Conservation (phyloP, 2,113 vertebrate species). For the Drymodes brunneopygia region DNA sequence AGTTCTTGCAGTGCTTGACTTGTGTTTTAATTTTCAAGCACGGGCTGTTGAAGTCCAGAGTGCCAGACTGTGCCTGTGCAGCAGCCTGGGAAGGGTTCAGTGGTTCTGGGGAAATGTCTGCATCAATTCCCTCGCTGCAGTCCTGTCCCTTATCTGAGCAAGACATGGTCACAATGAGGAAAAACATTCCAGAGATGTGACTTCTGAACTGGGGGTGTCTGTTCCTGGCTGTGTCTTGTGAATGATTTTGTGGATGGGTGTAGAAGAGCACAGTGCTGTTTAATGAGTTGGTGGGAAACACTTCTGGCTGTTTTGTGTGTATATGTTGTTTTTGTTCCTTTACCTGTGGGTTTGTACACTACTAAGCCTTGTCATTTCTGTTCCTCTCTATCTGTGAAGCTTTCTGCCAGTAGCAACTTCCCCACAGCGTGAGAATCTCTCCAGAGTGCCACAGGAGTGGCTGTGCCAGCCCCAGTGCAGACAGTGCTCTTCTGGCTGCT, state of each 20-base stretch:
- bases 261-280: neutral
- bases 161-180: neutral
- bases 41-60: neutral
- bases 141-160: neutral
- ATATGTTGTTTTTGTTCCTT: neutral
- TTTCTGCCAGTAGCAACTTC: neutral
- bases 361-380: neutral
- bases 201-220: neutral
- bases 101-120: neutral
- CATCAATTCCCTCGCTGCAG: neutral
- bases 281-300: neutral
- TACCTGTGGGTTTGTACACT: neutral
- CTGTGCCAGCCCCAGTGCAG: rapidly evolving
- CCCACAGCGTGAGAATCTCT: neutral
- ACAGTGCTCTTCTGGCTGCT: neutral
- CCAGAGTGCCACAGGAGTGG: neutral
- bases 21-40: neutral
- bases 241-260: neutral
- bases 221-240: neutral
- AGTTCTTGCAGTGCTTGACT: neutral
- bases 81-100: neutral
- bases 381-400: neutral
- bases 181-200: rapidly evolving
- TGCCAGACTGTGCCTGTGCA: neutral
- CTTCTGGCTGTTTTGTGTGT: neutral